Evolutionary conservation across 2,888 invertebrate genomes (phyloP).

Genomic region (Dinocampus coccinellae): DNA sequence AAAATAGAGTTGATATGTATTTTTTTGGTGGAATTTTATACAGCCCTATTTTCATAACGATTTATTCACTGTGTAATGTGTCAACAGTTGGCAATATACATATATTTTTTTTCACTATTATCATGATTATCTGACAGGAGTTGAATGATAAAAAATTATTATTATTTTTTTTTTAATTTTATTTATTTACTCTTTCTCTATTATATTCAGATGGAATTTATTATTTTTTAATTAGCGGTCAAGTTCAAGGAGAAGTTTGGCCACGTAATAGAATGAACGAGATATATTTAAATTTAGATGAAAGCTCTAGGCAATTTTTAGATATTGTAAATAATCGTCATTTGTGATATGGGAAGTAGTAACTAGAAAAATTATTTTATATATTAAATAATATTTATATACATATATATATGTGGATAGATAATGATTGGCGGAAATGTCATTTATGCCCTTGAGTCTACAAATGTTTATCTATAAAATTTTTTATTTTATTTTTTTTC

Average conservation of each 20-base stretch:
- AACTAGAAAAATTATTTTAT: neutral
- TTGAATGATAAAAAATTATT: no score
- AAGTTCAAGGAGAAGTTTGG: neutral
- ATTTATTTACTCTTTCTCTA: no score
- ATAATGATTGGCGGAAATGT: neutral
- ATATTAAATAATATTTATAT: neutral
- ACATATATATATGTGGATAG: neutral
- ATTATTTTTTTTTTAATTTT: no score
- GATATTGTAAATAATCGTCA: neutral
- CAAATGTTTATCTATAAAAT: neutral
- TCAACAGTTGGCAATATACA: no score
- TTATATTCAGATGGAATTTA: neutral
- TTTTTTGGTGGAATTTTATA: no score
- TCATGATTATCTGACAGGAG: no score
- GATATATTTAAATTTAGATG: neutral
- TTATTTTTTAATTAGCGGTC: neutral
- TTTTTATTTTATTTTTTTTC: neutral
- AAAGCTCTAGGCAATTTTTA: neutral
- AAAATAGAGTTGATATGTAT: no score
- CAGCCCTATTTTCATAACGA: no score
- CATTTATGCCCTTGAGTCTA: neutral
- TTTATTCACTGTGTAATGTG: no score
- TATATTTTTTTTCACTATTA: no score
- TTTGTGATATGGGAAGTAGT: neutral
- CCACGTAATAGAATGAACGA: neutral